These are phyloP conservation scores for Drosophila pandora DNA, from an alignment of 1,140 invertebrate genomes.

Conservation along the genomic window DNA sequence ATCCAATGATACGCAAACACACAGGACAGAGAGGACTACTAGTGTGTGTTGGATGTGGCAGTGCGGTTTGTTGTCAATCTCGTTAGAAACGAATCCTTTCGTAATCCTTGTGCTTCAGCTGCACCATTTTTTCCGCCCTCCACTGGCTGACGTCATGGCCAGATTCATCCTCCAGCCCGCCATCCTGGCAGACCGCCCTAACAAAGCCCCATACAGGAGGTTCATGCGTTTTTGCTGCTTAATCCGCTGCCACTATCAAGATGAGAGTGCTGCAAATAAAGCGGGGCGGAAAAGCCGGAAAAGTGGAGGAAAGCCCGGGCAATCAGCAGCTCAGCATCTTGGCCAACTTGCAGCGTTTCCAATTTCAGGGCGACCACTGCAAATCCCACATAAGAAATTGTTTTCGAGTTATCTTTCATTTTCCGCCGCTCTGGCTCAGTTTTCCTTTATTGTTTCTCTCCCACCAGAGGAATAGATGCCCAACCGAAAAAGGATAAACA, in stretches of 20 bases:
- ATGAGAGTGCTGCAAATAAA: conserved; percentile 32
- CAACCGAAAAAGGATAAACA: not conserved
- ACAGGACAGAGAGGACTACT: not conserved
- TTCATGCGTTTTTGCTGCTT: conserved; percentile 67
- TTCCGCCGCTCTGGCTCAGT: conserved; percentile 23
- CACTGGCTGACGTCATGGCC: conserved; percentile 44
- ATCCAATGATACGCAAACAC: conserved; percentile 43
- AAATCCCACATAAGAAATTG: conserved; percentile 79
- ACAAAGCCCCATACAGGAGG: conserved; percentile 7
- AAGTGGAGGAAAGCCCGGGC: conserved; percentile 19
- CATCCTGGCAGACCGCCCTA: not conserved
- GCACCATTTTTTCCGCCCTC: conserved; percentile 57
- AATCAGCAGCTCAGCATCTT: conserved; percentile 52
- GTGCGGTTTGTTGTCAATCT: conserved; percentile 81
- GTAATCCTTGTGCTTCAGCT: conserved; percentile 79
- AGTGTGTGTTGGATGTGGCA: conserved; percentile 26
- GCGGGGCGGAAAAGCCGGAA: conserved; percentile 5
- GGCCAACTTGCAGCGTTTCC: conserved; percentile 50
- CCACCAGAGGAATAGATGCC: not conserved
- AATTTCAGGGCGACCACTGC: conserved; percentile 61
- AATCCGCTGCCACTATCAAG: conserved; percentile 78
- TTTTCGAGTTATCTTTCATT: conserved; percentile 67
- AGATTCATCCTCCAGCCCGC: conserved; percentile 25
- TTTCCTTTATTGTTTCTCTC: conserved; percentile 9
- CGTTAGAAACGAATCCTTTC: conserved; percentile 82